Evolutionary conservation across 2,113 vertebrate genomes (phyloP).

Genomic region (Ranitomeya variabilis): DNA sequence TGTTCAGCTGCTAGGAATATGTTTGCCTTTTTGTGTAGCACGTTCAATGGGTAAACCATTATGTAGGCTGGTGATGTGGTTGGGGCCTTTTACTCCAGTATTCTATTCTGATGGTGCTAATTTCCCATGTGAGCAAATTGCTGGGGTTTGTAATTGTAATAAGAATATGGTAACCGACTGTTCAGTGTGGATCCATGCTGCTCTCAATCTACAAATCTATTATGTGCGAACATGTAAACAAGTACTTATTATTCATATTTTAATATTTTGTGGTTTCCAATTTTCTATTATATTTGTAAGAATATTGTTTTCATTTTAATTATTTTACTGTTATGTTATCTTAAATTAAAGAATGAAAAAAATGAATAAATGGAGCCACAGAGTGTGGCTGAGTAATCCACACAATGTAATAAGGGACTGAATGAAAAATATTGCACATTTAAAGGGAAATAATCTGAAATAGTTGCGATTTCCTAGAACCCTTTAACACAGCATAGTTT

Average conservation of each 20-base stretch:
- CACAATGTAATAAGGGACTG: background rate
- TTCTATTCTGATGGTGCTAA: too few species aligned
- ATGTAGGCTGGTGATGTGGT: too few species aligned
- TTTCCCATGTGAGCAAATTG: too few species aligned
- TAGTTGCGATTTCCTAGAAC: background rate
- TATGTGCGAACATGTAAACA: background rate
- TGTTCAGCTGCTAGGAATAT: too few species aligned
- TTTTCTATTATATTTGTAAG: background rate
- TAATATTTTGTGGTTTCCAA: background rate
- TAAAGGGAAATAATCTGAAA: background rate
- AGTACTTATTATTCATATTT: background rate
- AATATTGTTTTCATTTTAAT: background rate
- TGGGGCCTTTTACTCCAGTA: too few species aligned
- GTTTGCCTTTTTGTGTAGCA: too few species aligned
- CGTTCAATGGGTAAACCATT: too few species aligned
- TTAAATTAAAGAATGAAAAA: background rate
- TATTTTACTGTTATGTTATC: conserved; percentile 1
- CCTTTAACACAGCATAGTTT: background rate
- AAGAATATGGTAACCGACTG: background rate
- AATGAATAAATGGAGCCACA: background rate
- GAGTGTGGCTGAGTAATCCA: background rate
- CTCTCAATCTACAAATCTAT: background rate
- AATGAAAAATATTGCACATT: background rate
- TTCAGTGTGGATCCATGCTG: background rate
- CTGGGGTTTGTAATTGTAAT: too few species aligned